Evolutionary conservation across 2,888 invertebrate species (phyloP), one percentile per base, ranked within the genome.

Genomic region (Plagodis pulveraria): DNA sequence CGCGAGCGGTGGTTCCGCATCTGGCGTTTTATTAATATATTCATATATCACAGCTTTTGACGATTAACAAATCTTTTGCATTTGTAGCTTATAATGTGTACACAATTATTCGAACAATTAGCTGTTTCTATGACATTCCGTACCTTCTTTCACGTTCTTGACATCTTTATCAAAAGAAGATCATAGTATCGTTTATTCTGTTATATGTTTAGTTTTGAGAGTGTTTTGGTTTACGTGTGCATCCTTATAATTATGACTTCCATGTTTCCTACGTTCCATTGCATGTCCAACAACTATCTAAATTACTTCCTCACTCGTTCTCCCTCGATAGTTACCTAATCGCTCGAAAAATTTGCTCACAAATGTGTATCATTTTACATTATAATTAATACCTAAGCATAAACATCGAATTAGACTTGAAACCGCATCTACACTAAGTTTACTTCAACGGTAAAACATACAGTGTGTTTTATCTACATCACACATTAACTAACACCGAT

Each of bases 11-110:
- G 73, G 51, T 32, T 54, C 83, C 82, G 78, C 81, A 71, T 76
- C 77, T 63, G 74, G 76, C 87, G 84, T 84, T 76, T 80, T 73
- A 78, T 84, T 82, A 83, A 80, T 87, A 87, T 86, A 86, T 81
- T 87, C 83, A 66, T 89, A 91, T 92, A 92, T 92, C 92, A 92
- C 92, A 92, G 92, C 91, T 91, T 92, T 92, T 92, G 92, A 92
- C 92, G 92, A 91, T 91, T 67, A 89, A 91, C 90, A 89, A 91
- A 91, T 90, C 89, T 91, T 91, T 91, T 91, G 91, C 92, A 90
- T 87, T 91, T 90, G 90, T 86, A 90, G 91, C 89, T 91, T 87
- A 79, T 83, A 64, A 72, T 65, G 89, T 86, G 88, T 88, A 89
- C 86, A 82, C 78, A 83, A 90, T 87, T 82, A 77, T 90, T 87